Evolutionary conservation across 2,797 vertebrate species (phyloP).

Genomic region (Onychomys torridus): DNA sequence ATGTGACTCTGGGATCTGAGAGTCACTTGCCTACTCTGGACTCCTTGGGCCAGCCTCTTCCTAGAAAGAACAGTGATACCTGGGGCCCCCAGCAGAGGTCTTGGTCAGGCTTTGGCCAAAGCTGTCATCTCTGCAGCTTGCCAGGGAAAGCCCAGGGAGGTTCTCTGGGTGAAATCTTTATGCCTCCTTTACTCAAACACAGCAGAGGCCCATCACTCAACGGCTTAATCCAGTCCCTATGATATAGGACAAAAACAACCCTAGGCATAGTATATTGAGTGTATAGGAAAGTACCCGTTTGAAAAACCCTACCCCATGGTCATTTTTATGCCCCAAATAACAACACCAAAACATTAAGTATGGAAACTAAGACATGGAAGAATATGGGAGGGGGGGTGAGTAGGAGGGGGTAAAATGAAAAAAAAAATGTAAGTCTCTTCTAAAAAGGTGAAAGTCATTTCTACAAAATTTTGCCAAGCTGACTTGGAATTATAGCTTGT

Average conservation of each 20-base stretch:
- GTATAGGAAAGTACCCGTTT: background rate
- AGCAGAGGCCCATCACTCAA: background rate
- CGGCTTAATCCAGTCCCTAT: background rate
- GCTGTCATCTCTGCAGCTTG: background rate
- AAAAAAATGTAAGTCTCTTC: conserved; percentile 64
- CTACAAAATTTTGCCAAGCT: conserved; percentile 75
- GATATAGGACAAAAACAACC: background rate
- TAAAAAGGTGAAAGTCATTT: conserved; percentile 26
- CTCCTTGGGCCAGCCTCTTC: background rate
- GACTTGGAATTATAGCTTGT: conserved; percentile 82
- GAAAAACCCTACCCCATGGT: background rate
- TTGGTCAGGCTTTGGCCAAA: background rate
- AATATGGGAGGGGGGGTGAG: too few species aligned
- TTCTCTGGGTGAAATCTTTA: background rate
- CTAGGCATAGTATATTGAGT: background rate
- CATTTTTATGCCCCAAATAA: conserved; percentile 19
- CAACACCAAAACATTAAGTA: background rate
- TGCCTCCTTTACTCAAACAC: background rate
- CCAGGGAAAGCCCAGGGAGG: background rate
- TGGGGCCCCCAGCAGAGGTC: background rate
- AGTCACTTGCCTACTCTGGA: background rate
- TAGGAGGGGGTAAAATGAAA: background rate
- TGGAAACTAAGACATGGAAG: background rate
- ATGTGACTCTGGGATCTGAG: background rate
- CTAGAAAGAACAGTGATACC: background rate